Conservation (phyloP, 2,888 invertebrate genomes). For the Macrosoma leucophasiata region DNA sequence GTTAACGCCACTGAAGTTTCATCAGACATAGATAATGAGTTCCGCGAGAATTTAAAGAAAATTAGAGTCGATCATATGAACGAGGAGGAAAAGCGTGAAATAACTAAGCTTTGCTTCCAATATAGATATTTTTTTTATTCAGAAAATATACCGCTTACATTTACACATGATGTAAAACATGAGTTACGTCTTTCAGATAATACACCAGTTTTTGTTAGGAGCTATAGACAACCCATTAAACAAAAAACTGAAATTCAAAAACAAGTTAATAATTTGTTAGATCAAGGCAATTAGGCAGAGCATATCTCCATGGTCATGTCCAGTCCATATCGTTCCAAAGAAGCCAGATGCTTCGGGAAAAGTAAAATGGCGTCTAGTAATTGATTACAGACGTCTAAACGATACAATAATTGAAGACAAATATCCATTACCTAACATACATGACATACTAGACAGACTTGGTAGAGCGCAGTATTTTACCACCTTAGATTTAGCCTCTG, state of each 20-base stretch:
- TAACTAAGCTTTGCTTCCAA: slow-evolving; percentile 28
- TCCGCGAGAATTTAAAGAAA: slow-evolving; percentile 22
- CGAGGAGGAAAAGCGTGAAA: slow-evolving; percentile 30
- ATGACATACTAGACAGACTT: slow-evolving; percentile 27
- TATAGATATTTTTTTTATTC: slow-evolving; percentile 35
- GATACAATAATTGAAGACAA: slow-evolving; percentile 27
- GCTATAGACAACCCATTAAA: slow-evolving; percentile 20
- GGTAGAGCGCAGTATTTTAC: slow-evolving; percentile 27
- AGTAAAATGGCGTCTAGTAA: slow-evolving; percentile 24
- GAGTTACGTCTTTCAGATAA: slow-evolving; percentile 29
- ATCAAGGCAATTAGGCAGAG: slow-evolving; percentile 24
- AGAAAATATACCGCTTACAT: slow-evolving; percentile 31
- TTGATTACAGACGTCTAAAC: slow-evolving; percentile 24
- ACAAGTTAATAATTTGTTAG: slow-evolving; percentile 23
- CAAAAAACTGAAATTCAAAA: slow-evolving; percentile 24
- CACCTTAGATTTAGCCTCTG: slow-evolving; percentile 28
- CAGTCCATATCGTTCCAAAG: slow-evolving; percentile 25
- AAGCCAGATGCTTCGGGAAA: slow-evolving; percentile 25
- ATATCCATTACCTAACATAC: slow-evolving; percentile 24
- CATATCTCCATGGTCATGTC: slow-evolving; percentile 25
- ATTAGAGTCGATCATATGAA: slow-evolving; percentile 28
- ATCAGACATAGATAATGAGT: too few species aligned
- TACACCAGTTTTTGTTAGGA: slow-evolving; percentile 23
- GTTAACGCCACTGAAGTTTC: too few species aligned
- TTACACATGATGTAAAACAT: slow-evolving; percentile 35